Percentiles rank a stretch among this genome's conserved stretches.
Conservation (phyloP, 2,113 vertebrate species). For the Muntiacus muntjak region DNA sequence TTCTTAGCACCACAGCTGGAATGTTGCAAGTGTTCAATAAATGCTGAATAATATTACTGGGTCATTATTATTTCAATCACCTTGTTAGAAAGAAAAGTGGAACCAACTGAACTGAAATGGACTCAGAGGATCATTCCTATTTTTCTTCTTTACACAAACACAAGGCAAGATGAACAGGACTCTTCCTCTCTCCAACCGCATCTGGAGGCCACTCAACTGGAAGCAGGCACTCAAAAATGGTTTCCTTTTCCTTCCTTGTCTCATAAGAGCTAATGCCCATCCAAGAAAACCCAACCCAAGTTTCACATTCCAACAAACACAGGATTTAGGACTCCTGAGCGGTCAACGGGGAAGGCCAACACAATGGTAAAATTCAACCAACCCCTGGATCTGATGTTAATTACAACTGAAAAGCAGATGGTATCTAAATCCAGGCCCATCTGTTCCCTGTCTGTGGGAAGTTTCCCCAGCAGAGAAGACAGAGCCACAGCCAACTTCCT, state of each 20-base stretch:
- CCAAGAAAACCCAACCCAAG: conserved; percentile 36
- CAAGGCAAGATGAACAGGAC: not conserved
- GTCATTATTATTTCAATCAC: not conserved
- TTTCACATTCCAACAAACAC: conserved; percentile 53
- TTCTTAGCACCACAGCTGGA: not conserved
- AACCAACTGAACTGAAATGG: not conserved
- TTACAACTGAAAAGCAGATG: conserved; percentile 62
- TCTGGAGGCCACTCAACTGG: not conserved
- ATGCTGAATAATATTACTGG: not conserved
- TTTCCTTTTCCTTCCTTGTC: conserved; percentile 26
- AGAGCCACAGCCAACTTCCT: conserved; percentile 28
- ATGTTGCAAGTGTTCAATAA: not conserved
- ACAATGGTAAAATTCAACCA: conserved; percentile 33
- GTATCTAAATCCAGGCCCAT: conserved; percentile 50
- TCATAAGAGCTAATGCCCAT: not conserved
- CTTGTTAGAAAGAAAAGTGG: conserved; percentile 17
- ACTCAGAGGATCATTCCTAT: not conserved
- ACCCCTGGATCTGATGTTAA: conserved; percentile 31
- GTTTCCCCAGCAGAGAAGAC: conserved; percentile 5
- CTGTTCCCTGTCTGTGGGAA: conserved; percentile 56
- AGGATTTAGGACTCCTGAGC: conserved; percentile 40
- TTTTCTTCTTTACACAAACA: not conserved
- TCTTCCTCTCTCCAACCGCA: not conserved
- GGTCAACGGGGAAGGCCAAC: conserved; percentile 19
- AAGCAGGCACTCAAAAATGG: not conserved